phyloP scores from a whole-genome alignment of 92 coral and sea anemone genomes.

The Epizoanthus fatuus region DNA sequence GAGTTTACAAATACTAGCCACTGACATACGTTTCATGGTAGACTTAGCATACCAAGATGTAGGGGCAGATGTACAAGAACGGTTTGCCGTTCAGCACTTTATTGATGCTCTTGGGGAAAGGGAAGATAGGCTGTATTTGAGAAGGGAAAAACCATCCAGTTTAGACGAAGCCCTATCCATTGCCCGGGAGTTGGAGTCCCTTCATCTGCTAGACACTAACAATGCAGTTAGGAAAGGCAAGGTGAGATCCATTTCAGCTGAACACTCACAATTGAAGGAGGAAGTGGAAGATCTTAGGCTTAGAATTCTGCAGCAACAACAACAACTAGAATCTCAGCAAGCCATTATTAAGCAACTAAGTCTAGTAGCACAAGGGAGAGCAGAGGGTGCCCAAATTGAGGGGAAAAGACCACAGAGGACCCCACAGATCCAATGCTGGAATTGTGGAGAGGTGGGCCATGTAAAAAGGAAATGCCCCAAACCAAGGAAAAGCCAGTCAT shows the following conservation, averaged over 20 bases:
- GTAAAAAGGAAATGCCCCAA: background rate
- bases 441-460: conserved; percentile 27
- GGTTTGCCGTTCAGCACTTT: conserved; percentile 65
- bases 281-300: conserved; percentile 21
- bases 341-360: conserved; percentile 18
- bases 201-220: conserved; percentile 43
- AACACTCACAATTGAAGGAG: conserved; percentile 4
- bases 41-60: conserved; percentile 64
- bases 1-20: conserved; percentile 50
- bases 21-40: conserved; percentile 45
- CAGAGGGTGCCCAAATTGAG: background rate
- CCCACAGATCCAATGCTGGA: background rate
- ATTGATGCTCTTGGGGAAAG: conserved; percentile 56
- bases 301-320: background rate
- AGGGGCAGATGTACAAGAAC: conserved; percentile 47
- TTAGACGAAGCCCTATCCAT: conserved; percentile 39
- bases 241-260: conserved; percentile 23
- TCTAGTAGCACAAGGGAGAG: background rate
- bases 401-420: conserved; percentile 8
- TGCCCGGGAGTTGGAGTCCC: conserved; percentile 30
- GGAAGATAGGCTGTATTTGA: conserved; percentile 43
- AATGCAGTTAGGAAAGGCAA: conserved; percentile 5
- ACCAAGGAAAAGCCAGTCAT: background rate
- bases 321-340: conserved; percentile 26
- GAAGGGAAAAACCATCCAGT: conserved; percentile 31